Evolutionary conservation across 2,113 vertebrate genomes (phyloP), one percentile per base, ranked within the genome.

Genomic region (Otus sunia): DNA sequence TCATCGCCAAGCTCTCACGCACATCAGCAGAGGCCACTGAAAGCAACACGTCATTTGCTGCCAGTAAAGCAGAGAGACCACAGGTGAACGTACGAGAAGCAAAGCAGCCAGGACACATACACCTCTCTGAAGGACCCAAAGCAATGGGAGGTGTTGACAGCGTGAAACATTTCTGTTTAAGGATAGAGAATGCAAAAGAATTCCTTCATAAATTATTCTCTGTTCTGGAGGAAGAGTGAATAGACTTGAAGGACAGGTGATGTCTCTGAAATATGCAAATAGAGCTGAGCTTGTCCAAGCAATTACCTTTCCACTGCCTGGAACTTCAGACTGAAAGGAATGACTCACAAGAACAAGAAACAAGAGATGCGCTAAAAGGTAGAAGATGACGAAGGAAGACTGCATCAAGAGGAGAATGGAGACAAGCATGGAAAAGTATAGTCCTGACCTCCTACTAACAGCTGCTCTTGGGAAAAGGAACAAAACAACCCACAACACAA

Each of bases 191-290:
- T 6, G 27, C n/a, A 83, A 63, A 88, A 88, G 45, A 94, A 95
- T 15, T n/a, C 67, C 59, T 96, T 90, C 79, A 92, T 96, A 94
- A 93, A 94, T 93, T 94, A 86, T 59, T 88, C 52, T 91, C 71
- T 90, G 75, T 74, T 95, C 88, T 95, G 68, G 20, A 92, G 58
- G 75, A 91, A 96, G 75, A 96, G 59, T 83, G 85, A 94, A 96
- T 79, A 97, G 95, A 90, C 96, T 96, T 88, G 92, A 96, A 96
- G 94, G 96, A 95, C 96, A 96, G 96, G 95, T 96, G 96, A 97
- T 96, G 96, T 97, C 96, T 96, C 96, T 96, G 90, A 96, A 97
- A 96, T 96, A 97, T 96, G 96, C 39, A 97, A 97, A 96, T 96
- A 58, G 55, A 93, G 71, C 59, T 74, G 86, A 96, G 90, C 75